Conservation (phyloP, 2,113 vertebrate species). For the Oryzias celebensis region DNA sequence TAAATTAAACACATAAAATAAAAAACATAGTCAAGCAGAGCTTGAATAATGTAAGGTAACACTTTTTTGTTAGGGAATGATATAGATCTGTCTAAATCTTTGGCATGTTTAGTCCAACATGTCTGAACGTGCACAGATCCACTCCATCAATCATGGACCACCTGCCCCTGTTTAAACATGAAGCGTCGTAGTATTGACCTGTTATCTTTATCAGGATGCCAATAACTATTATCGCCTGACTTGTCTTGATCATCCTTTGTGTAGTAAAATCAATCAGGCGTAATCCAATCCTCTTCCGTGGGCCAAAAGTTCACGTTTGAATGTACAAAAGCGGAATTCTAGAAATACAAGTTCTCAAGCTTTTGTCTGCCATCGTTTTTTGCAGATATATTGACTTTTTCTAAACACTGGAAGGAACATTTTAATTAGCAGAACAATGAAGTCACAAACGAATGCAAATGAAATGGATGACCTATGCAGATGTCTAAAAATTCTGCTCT, state of each 20-base stretch:
- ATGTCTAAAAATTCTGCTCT: slow-evolving; percentile 45
- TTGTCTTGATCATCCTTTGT: slow-evolving; percentile 73
- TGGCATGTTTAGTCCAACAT: neutral
- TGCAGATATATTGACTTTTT: slow-evolving; percentile 18
- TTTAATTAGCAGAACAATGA: slow-evolving; percentile 35
- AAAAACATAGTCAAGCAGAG: too few relatives aligned
- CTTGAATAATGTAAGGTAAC: too few relatives aligned
- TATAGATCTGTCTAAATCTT: neutral
- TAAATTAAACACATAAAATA: too few relatives aligned
- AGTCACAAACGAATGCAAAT: slow-evolving; percentile 38
- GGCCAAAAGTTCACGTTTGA: slow-evolving; percentile 58
- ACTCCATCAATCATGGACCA: slow-evolving; percentile 7
- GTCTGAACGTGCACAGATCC: neutral
- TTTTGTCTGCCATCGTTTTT: neutral
- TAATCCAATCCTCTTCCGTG: slow-evolving; percentile 56
- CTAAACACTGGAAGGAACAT: slow-evolving; percentile 11
- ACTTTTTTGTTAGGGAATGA: too few relatives aligned
- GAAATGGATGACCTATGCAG: slow-evolving; percentile 50
- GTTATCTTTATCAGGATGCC: slow-evolving; percentile 71
- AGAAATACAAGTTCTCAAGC: neutral
- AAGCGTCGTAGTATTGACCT: slow-evolving; percentile 47
- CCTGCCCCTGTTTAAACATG: slow-evolving; percentile 43
- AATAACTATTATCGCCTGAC: slow-evolving; percentile 72
- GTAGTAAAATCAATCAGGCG: slow-evolving; percentile 70
- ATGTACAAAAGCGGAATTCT: slow-evolving; percentile 6